phyloP scores from a whole-genome alignment of 2,888 invertebrate genomes.

The Onchidella celtica region DNA sequence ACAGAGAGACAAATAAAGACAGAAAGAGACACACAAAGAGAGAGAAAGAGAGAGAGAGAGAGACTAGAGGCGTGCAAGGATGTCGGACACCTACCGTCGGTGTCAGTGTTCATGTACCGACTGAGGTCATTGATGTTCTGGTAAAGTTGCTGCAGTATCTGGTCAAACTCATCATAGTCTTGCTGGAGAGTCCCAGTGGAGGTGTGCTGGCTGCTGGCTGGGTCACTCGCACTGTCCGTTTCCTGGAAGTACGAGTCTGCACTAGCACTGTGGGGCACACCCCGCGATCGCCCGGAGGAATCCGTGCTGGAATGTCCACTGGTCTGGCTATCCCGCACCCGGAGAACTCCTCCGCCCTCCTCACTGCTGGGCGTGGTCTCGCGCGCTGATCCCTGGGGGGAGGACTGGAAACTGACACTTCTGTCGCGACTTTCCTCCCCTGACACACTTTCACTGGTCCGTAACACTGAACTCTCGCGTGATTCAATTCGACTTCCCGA shows the following conservation, averaged over 20 bases:
- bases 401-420: conserved; percentile 34
- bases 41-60: conserved; percentile 17
- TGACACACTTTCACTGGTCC: background rate
- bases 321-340: background rate
- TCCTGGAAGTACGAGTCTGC: conserved; percentile 18
- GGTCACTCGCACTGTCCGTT: background rate
- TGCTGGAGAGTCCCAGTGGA: background rate
- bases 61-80: background rate
- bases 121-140: conserved; percentile 76
- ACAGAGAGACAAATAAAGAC: background rate
- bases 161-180: conserved; percentile 68
- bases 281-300: background rate
- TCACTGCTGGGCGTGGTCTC: background rate
- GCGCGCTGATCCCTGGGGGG: background rate
- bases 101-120: conserved; percentile 64
- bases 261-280: conserved; percentile 20
- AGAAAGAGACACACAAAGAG: too few species aligned
- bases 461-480: background rate
- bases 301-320: background rate
- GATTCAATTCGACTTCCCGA: background rate
- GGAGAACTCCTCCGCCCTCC: background rate
- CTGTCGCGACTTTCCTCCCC: background rate
- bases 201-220: background rate
- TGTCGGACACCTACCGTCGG: conserved; percentile 59
- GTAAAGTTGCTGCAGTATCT: conserved; percentile 74